These are phyloP conservation scores for Clarias batrachus DNA, from an alignment of 2,113 vertebrate species.

Conservation along the genomic window DNA sequence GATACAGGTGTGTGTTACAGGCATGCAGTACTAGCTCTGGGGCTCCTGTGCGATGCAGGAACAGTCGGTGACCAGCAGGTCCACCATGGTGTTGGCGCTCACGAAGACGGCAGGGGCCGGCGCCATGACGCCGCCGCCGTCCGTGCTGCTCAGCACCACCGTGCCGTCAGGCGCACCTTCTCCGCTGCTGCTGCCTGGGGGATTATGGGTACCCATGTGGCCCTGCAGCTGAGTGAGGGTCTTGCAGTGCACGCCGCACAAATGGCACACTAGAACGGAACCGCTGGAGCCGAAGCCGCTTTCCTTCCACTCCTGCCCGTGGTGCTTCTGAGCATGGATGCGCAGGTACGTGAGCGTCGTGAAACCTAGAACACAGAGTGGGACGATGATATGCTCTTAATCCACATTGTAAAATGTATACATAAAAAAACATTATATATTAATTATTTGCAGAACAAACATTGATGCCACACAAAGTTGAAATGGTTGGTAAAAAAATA, in stretches of 20 bases:
- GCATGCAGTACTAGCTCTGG: slow-evolving; percentile 73
- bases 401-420: neutral
- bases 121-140: slow-evolving; percentile 46
- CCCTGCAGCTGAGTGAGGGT: slow-evolving; percentile 89
- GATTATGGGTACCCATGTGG: slow-evolving; percentile 81
- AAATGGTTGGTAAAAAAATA: neutral
- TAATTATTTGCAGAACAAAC: neutral
- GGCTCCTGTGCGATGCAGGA: slow-evolving; percentile 71
- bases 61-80: slow-evolving; percentile 75
- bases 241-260: slow-evolving; percentile 90
- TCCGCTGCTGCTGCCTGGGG: slow-evolving; percentile 36
- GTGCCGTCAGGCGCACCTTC: slow-evolving; percentile 36
- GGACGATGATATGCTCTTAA: neutral
- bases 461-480: neutral
- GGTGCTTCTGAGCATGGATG: slow-evolving; percentile 89
- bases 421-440: neutral
- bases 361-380: slow-evolving; percentile 54
- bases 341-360: slow-evolving; percentile 77
- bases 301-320: slow-evolving; percentile 82
- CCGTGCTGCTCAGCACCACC: slow-evolving; percentile 41
- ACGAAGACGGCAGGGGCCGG: slow-evolving; percentile 54
- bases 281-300: slow-evolving; percentile 73
- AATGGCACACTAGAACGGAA: slow-evolving; percentile 84
- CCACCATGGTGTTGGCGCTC: slow-evolving; percentile 57
- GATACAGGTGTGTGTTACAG: neutral